Conservation (phyloP, 2,797 vertebrate genomes). For the Allobates femoralis region DNA sequence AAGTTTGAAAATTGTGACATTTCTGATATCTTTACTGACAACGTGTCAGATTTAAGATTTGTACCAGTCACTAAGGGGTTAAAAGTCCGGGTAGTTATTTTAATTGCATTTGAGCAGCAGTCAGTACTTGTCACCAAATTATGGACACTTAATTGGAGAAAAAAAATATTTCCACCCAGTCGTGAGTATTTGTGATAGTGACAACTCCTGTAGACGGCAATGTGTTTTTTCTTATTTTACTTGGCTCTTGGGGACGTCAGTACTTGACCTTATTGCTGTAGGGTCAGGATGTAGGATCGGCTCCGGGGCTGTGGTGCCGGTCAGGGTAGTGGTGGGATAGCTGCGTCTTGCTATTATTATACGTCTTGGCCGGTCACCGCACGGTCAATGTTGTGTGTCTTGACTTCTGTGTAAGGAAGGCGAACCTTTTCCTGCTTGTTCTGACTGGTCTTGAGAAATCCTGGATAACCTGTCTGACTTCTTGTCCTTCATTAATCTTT, state of each 20-base stretch:
- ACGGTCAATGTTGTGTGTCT: neutral
- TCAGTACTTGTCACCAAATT: too few species aligned
- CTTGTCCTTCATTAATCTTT: neutral
- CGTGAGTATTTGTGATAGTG: conserved; percentile 9
- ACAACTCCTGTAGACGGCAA: neutral
- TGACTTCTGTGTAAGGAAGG: neutral
- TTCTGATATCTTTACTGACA: too few species aligned
- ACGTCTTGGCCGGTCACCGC: neutral
- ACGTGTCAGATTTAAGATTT: too few species aligned
- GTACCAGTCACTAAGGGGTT: too few species aligned
- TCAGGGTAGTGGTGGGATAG: neutral
- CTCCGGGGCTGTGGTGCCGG: neutral
- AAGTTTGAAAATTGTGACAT: too few species aligned
- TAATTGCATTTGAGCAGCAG: too few species aligned
- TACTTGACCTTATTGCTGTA: neutral
- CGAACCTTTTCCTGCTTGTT: conserved; percentile 28
- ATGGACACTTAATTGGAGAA: too few species aligned
- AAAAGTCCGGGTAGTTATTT: too few species aligned
- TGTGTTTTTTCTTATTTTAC: neutral
- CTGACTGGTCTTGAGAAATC: conserved; percentile 18
- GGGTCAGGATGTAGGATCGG: conserved; percentile 6
- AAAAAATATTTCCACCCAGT: too few species aligned
- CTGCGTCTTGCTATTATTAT: neutral
- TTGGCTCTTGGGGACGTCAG: neutral
- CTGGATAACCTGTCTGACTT: conserved; percentile 39